Percentiles rank a stretch among this genome's conserved stretches.
These are phyloP conservation scores for Catagonus wagneri DNA, from an alignment of 2,113 vertebrate genomes.

Conservation along the genomic window DNA sequence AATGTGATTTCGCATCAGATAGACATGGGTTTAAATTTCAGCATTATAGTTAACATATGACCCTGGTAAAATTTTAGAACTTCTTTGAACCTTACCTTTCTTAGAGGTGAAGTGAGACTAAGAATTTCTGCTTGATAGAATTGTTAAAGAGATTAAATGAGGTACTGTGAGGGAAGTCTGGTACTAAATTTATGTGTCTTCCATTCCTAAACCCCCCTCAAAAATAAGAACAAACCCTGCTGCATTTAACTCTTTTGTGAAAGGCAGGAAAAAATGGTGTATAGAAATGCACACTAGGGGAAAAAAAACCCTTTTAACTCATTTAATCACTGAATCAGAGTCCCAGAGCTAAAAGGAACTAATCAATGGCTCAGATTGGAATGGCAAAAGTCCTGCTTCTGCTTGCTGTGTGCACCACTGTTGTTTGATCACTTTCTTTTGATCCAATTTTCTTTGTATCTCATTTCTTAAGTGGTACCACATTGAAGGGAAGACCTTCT, in stretches of 20 bases:
- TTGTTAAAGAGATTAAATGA: neutral
- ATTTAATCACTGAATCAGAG: neutral
- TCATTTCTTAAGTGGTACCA: conserved; percentile 36
- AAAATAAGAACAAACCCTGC: neutral
- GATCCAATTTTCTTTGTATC: conserved; percentile 43
- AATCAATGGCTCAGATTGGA: neutral
- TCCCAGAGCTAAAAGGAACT: neutral
- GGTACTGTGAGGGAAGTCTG: neutral
- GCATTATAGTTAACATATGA: neutral
- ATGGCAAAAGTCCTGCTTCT: neutral
- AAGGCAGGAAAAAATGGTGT: neutral
- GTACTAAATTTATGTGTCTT: neutral
- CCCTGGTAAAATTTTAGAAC: neutral
- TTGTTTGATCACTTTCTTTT: conserved; percentile 63
- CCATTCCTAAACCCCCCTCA: neutral
- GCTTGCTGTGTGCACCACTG: neutral
- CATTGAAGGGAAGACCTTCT: conserved; percentile 53
- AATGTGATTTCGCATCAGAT: neutral
- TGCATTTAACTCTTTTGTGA: neutral
- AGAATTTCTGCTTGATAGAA: neutral
- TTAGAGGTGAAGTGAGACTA: neutral
- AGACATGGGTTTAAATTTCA: neutral
- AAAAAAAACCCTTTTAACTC: neutral
- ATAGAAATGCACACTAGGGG: neutral
- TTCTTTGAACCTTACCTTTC: neutral